Evolutionary conservation across 2,113 vertebrate genomes (phyloP), one percentile per base, ranked within the genome.

Genomic region (Silurus asotus): DNA sequence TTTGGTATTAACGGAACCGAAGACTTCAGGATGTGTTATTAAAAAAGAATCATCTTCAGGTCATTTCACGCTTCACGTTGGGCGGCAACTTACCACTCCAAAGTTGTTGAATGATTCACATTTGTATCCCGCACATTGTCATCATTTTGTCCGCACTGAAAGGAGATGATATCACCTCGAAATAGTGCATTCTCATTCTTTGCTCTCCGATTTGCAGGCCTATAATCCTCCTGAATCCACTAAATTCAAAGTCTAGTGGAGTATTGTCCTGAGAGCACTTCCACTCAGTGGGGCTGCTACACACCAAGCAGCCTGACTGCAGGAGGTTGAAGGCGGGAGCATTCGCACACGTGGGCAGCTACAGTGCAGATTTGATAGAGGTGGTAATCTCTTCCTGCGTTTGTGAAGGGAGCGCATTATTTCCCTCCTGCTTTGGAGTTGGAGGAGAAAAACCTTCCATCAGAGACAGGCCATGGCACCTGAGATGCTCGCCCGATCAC

Each of bases 281-380:
- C 65, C 48, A 59, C 86, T 72, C 85, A 45, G 82, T 67, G 58
- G n/a, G 48, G 77, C 80, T 85, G 85, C 56, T 77, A 48, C 77
- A 64, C 81, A 81, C 13, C 83, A 88, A 76, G 69, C 85, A 77
- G 85, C 58, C 85, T 86, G 79, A 89, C 8, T 55, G 89, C 84
- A 20, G 82, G 85, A 89, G 90, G 91, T 92, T 90, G 89, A 90
- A 55, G 81, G 79, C 19, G 75, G 51, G 88, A 89, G 86, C 90
- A 89, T 91, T 90, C 90, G 89, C 83, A 14, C 45, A 61, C 69
- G 90, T 87, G 84, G 84, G 88, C 11, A 88, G 84, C 74, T 55
- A 72, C 64, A 53, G 67, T 59, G 19, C 65, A 23, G 48, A 51
- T 6, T 55, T 49, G 62, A 20, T 14, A 45, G 67, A 64, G 70